phyloP scores from a whole-genome alignment of 1,140 invertebrate species.

The Micrasema longulum region DNA sequence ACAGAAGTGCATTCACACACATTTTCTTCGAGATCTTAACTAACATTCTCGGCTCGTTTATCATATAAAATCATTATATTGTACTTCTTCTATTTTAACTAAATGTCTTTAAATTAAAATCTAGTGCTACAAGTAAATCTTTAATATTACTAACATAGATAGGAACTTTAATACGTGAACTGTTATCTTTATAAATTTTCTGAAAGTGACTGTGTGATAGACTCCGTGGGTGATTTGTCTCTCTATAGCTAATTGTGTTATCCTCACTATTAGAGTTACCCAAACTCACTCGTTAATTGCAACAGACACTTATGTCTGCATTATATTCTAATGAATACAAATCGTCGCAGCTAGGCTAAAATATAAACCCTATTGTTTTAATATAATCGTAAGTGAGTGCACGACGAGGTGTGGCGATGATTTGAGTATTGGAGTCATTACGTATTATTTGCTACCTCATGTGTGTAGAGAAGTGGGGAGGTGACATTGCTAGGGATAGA shows the following conservation, averaged over 20 bases:
- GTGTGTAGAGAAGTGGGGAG: background rate
- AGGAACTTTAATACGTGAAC: too few relatives aligned
- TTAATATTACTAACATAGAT: too few relatives aligned
- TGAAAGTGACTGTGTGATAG: too few relatives aligned
- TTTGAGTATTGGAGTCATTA: slow-evolving; percentile 3
- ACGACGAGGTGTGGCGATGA: background rate
- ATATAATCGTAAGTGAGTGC: background rate
- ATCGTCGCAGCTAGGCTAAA: slow-evolving; percentile 2
- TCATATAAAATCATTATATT: too few relatives aligned
- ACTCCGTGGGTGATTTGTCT: background rate
- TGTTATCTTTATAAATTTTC: too few relatives aligned
- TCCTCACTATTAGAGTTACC: slow-evolving; percentile 6
- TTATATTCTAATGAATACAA: slow-evolving; percentile 1
- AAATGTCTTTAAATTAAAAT: too few relatives aligned
- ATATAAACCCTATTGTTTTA: background rate
- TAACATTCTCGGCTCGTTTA: too few relatives aligned
- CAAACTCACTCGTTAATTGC: slow-evolving; percentile 26
- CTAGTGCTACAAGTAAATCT: too few relatives aligned
- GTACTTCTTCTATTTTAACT: too few relatives aligned
- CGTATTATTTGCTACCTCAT: slow-evolving; percentile 29
- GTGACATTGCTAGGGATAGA: background rate
- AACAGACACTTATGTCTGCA: slow-evolving; percentile 9
- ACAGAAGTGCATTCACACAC: slow-evolving; percentile 2
- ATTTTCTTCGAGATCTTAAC: background rate
- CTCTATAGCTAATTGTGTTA: slow-evolving; percentile 10